A percentile compares a stretch with the other conserved stretches of the same genome.
Conservation (phyloP, 2,113 vertebrate species). For the Anas platyrhynchos region DNA sequence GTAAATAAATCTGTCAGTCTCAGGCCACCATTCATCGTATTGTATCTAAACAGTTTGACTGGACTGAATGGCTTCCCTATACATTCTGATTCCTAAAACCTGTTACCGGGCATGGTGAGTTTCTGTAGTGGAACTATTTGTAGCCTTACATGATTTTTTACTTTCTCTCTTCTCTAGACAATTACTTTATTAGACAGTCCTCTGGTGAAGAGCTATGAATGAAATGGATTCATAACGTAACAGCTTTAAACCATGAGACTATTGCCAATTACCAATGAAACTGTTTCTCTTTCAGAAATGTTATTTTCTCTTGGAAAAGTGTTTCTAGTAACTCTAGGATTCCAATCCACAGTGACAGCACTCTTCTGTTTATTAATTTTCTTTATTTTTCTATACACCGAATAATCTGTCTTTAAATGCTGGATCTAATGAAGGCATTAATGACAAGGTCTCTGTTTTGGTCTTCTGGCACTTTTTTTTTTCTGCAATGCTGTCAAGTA, state of each 20-base stretch:
- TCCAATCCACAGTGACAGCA: neutral
- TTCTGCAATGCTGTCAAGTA: neutral
- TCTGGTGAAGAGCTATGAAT: neutral
- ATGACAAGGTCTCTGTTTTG: neutral
- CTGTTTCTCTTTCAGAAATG: neutral
- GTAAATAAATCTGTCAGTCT: neutral
- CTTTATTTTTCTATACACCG: neutral
- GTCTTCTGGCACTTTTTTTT: neutral
- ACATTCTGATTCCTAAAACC: neutral
- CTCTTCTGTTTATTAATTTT: neutral
- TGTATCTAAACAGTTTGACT: neutral
- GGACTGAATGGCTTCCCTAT: neutral
- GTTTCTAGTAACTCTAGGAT: neutral
- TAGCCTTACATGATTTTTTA: neutral
- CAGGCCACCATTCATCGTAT: neutral
- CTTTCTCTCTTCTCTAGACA: neutral
- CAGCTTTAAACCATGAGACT: neutral
- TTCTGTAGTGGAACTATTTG: neutral
- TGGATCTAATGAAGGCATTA: neutral
- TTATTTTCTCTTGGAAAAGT: neutral
- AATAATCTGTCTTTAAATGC: neutral
- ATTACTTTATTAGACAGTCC: neutral
- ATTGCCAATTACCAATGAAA: neutral
- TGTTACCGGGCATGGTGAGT: neutral
- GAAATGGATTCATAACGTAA: neutral